Evolutionary conservation across 2,888 invertebrate genomes (phyloP), one percentile per base, ranked within the genome.

Genomic region (Minunthozetes semirufus): DNA sequence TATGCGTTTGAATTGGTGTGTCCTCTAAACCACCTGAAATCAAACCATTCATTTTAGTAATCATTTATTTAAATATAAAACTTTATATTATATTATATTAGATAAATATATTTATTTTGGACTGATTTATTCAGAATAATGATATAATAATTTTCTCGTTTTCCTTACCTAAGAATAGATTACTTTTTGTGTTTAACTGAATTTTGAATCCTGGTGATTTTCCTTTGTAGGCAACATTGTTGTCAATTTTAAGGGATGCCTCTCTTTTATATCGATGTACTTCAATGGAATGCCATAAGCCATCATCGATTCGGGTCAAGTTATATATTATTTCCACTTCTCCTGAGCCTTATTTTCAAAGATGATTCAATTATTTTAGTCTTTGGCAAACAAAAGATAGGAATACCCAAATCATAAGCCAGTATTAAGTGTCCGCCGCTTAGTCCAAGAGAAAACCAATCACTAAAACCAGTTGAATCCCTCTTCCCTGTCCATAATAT

Each of bases 111-210:
- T n/a, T n/a, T n/a, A n/a, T n/a, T n/a, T n/a, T n/a, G n/a, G n/a
- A n/a, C n/a, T n/a, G n/a, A n/a, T n/a, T n/a, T n/a, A n/a, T n/a
- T n/a, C n/a, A n/a, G n/a, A n/a, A n/a, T n/a, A n/a, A n/a, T n/a
- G n/a, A n/a, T n/a, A n/a, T n/a, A n/a, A n/a, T n/a, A n/a, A n/a
- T n/a, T n/a, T n/a, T n/a, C n/a, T n/a, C n/a, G n/a, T n/a, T n/a
- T n/a, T n/a, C n/a, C n/a, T n/a, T 84, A 92, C 95, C 95, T 80
- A 95, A 89, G 84, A 90, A 95, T 72, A 95, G 88, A 78, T 93
- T 92, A 77, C 92, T 91, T 81, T 93, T 90, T 15, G 92, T 91
- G 82, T 93, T 92, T 68, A 93, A 86, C 82, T 92, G 91, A 79
- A 90, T 89, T 78, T 93, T 87, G 81, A 89, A 89, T 72, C 94